phyloP scores from a whole-genome alignment of 2,797 vertebrate genomes.

The Zalophus californianus region DNA sequence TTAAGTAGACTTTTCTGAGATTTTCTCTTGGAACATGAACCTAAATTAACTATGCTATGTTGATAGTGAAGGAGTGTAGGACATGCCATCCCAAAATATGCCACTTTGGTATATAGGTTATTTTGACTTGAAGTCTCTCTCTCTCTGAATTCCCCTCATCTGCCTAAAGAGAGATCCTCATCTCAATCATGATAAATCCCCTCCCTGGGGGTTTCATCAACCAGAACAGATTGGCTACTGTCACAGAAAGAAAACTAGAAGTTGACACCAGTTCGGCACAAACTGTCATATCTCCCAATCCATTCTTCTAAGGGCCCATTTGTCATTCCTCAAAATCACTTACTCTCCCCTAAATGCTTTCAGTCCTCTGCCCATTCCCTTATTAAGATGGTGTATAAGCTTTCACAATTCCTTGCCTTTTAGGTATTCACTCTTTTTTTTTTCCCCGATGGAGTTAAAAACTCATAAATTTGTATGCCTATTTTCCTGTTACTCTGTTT shows the following conservation, averaged over 20 bases:
- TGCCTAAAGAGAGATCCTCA: neutral
- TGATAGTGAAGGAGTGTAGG: neutral
- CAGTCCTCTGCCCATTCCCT: neutral
- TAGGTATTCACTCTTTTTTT: neutral
- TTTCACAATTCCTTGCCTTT: neutral
- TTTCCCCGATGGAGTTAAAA: neutral
- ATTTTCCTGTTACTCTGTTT: neutral
- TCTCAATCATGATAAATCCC: neutral
- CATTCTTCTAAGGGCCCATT: neutral
- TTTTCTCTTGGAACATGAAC: neutral
- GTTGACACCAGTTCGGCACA: neutral
- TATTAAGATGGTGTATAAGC: neutral
- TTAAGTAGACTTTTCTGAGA: neutral
- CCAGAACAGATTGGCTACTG: neutral
- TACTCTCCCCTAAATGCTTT: neutral
- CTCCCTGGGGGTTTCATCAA: neutral
- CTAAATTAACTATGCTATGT: neutral
- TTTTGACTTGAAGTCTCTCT: neutral
- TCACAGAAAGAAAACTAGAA: neutral
- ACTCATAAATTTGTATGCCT: neutral
- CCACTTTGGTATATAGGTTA: neutral
- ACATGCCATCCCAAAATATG: neutral
- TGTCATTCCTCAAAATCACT: neutral
- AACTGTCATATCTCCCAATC: neutral
- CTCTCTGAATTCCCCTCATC: neutral